Conservation (phyloP, 2,113 vertebrate genomes). For the Diphyllodes magnificus region DNA sequence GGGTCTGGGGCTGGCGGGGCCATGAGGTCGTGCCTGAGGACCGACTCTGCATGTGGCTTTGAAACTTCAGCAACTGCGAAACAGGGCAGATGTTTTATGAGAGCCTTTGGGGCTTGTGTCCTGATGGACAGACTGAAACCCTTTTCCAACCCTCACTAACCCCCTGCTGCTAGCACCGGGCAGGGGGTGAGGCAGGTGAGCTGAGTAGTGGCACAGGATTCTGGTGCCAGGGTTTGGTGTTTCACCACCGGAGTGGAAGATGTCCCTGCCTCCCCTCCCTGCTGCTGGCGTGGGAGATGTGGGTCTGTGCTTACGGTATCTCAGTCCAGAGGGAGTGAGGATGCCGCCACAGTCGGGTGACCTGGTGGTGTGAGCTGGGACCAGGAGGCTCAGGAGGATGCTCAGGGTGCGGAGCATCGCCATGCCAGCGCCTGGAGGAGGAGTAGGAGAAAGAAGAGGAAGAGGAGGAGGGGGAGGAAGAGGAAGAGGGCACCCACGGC, state of each 20-base stretch:
- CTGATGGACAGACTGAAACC: neutral
- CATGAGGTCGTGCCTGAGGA: neutral
- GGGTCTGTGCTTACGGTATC: neutral
- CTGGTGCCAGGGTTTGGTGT: fast-evolving
- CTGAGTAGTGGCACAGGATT: fast-evolving
- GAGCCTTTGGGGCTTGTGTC: neutral
- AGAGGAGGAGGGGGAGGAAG: neutral
- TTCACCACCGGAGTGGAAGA: fast-evolving
- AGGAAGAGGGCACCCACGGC: neutral
- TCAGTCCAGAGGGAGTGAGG: constrained; percentile 4
- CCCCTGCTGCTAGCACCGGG: neutral
- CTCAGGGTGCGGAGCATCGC: neutral
- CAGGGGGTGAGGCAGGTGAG: neutral
- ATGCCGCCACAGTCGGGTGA: neutral
- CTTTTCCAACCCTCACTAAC: fast-evolving
- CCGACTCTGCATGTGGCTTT: neutral
- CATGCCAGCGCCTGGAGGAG: neutral
- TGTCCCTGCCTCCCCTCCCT: neutral
- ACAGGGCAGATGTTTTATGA: neutral
- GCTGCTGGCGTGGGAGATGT: fast-evolving
- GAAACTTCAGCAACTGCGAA: constrained; percentile 42
- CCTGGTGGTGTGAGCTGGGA: neutral
- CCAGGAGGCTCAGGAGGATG: constrained; percentile 23
- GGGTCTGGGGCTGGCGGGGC: neutral
- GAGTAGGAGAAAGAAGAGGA: neutral